Base-by-base conservation (phyloP, 1,140 invertebrate genomes). In the Papilio helenus region DNA sequence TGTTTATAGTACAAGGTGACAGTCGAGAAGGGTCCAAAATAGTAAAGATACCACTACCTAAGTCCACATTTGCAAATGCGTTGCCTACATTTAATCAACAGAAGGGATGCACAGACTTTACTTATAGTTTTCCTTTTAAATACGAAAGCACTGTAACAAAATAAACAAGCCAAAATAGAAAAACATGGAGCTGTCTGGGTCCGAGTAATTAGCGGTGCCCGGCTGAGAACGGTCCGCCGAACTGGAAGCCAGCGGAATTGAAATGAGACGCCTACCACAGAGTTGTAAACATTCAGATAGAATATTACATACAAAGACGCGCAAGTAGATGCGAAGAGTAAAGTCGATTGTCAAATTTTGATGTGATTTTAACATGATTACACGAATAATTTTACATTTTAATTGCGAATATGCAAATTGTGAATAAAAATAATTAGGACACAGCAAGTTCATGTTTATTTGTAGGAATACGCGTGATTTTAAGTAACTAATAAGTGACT, bases 181-280 rank as follows among this genome's bases (percentile, higher is more conserved):
- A 74, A 74, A 74, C 72, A 74, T 26, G 72, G 42, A 23, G 23
- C 20, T n/a, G 72, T 74, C 42, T 74, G 39, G 23, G 72, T 74
- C 72, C 72, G 44, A 46, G 72, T 74, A 74, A 74, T 74, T 74
- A 74, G 44, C 72, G 72, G 72, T 74, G 72, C 72, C 72, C 72
- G 72, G 72, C 72, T 74, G 72, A 2, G 42, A 49, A 46, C 72
- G 72, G 72, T 74, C 72, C 72, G 42, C 9, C 72, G 42, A 74
- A 44, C 39, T 49, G 72, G 72, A 73, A 73, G 72, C 20, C 34
- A 8, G 20, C 39, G 72, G 72, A 44, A 49, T 49, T 73, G 72
- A 73, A 73, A 72, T 72, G 68, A 72, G 68, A 73, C 72, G 72
- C 39, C 44, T 18, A 55, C 51, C 51, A n/a, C 8, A 55, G 51